Percentiles rank a stretch among this genome's conserved stretches.
Conservation (phyloP, 2,113 vertebrate species). For the Bettongia penicillata region DNA sequence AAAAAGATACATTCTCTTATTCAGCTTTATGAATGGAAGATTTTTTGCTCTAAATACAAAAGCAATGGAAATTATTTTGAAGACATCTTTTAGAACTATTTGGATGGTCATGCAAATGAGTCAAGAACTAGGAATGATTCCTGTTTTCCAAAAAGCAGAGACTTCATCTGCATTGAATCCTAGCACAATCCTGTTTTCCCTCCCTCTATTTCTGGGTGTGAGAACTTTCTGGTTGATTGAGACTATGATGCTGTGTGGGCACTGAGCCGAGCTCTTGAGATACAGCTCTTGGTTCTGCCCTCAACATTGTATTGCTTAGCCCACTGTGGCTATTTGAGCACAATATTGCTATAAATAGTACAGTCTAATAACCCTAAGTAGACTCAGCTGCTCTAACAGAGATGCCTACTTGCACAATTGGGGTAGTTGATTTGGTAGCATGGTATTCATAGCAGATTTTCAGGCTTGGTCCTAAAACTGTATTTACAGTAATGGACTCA, state of each 20-base stretch:
- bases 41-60: background rate
- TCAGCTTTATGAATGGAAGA: background rate
- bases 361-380: background rate
- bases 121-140: background rate
- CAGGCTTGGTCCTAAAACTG: background rate
- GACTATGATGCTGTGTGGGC: fast-evolving
- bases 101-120: fast-evolving
- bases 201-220: background rate
- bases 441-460: background rate
- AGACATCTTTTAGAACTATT: background rate
- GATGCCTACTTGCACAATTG: background rate
- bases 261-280: background rate
- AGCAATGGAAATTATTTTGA: background rate
- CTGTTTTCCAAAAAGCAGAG: background rate
- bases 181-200: background rate
- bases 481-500: background rate
- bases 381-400: background rate
- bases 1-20: background rate
- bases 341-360: background rate
- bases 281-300: background rate
- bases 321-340: background rate
- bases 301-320: background rate
- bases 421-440: constrained; percentile 32
- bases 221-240: background rate
- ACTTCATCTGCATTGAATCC: fast-evolving